Evolutionary conservation across 2,113 vertebrate genomes (phyloP).

Genomic region (Lasiurus borealis): DNA sequence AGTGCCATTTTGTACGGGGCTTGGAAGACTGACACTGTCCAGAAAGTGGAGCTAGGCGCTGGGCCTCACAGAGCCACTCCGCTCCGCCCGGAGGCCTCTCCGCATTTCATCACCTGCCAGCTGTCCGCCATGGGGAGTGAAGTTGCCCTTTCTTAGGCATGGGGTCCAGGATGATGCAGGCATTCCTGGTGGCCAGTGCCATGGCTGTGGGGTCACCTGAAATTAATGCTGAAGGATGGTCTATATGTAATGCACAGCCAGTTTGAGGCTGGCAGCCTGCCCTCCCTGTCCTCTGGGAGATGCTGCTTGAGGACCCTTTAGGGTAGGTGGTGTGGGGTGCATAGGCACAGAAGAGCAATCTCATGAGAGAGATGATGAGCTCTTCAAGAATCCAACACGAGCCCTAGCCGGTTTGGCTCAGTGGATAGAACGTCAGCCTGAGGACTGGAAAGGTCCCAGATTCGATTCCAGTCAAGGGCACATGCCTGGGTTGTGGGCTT

Average conservation of each 20-base stretch:
- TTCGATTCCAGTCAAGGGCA: no score
- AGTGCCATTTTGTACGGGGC: neutral
- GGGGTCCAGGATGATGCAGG: neutral
- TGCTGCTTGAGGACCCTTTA: neutral
- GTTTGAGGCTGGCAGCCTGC: neutral
- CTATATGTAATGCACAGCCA: neutral
- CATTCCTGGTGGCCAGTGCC: neutral
- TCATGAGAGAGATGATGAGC: neutral
- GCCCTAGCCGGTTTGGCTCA: no score
- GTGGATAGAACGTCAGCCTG: no score
- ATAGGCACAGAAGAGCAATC: neutral
- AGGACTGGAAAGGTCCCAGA: no score
- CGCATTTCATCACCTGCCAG: neutral
- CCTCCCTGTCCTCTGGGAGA: neutral
- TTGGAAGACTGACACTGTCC: neutral
- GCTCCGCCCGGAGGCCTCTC: neutral
- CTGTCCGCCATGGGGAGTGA: neutral
- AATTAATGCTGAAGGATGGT: neutral
- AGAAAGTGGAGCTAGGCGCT: neutral
- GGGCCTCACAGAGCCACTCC: neutral
- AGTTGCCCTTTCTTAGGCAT: neutral
- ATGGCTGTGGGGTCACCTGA: neutral
- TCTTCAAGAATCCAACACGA: neutral
- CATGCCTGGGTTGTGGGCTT: no score
- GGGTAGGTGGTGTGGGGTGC: no score